These are phyloP conservation scores for Dasysyrphus tricinctus DNA, from an alignment of 2,888 invertebrate species.

Conservation along the genomic window DNA sequence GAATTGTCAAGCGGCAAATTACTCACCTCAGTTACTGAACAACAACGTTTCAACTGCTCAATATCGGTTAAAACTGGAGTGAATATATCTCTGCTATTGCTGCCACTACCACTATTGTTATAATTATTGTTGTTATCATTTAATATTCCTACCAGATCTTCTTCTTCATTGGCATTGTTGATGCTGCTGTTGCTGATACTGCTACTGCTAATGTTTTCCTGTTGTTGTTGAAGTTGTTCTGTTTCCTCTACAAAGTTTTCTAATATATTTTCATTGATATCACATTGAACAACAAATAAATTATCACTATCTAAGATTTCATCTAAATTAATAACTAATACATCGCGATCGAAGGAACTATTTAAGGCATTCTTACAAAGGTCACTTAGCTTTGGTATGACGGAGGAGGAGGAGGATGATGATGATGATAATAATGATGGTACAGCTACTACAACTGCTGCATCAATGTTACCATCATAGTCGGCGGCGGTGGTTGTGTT, in stretches of 20 bases:
- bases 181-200: constrained; percentile 25
- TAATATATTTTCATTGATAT: constrained; percentile 82
- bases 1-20: constrained; percentile 74
- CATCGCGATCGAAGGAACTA: constrained; percentile 82
- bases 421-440: constrained; percentile 38
- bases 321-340: constrained; percentile 81
- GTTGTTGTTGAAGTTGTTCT: constrained; percentile 38
- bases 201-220: constrained; percentile 32
- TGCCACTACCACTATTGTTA: constrained; percentile 40
- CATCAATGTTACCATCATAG: constrained; percentile 49
- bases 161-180: constrained; percentile 38
- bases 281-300: constrained; percentile 83
- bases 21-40: constrained; percentile 70
- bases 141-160: constrained; percentile 72
- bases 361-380: constrained; percentile 84
- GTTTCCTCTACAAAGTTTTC: constrained; percentile 76
- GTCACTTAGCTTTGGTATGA: constrained; percentile 83
- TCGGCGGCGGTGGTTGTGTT: constrained; percentile 2
- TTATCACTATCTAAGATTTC: constrained; percentile 82
- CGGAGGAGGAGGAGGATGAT: constrained; percentile 52
- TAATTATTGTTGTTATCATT: constrained; percentile 73
- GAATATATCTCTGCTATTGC: constrained; percentile 6
- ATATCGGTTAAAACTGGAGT: constrained; percentile 33
- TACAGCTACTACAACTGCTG: background rate
- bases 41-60: constrained; percentile 62